Evolutionary conservation across 2,888 invertebrate genomes (phyloP), one percentile per base, ranked within the genome.

Genomic region (Macrophya annulata): DNA sequence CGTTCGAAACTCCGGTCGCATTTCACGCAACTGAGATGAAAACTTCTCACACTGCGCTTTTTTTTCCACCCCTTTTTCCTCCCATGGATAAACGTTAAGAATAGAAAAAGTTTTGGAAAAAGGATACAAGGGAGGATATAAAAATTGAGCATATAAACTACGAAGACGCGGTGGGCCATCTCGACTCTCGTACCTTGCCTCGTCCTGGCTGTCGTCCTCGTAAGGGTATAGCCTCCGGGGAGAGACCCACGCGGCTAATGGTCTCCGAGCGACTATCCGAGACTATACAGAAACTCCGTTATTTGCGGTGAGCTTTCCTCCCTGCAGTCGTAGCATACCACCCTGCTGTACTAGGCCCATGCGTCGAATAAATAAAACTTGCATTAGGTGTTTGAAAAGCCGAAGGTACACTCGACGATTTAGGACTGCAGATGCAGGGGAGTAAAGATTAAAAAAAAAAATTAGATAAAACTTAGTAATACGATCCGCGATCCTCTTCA

Each of bases 291-390:
- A 87, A 88, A 86, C 86, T 88, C 86, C 77, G 86, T 88, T 88
- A 89, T 88, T 88, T 88, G 87, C 86, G 84, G 86, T 72, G 85
- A 85, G 87, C 77, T 84, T 84, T 76, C 76, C 86, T 86, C 86
- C 86, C 25, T 10, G 62, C 25, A 74, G 85, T 72, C 86, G 85
- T 82, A 85, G 84, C 85, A 85, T 68, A 76, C 51, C 85, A 82
- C 85, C 86, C 72, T 83, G 85, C 71, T 84, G 81, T 87, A 87
- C 86, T 87, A 87, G 89, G 87, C 88, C 88, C 89, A 85, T 84
- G 87, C 84, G 88, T 86, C 87, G 85, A 85, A 89, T 89, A 87
- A 89, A 89, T 87, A 87, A 87, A 87, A 85, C 85, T 86, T 86
- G 84, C 85, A 84, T 65, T 85, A 87, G 82, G 84, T 87, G 17